Evolutionary conservation across 2,888 invertebrate genomes (phyloP).

Genomic region (Morpho helenor): DNA sequence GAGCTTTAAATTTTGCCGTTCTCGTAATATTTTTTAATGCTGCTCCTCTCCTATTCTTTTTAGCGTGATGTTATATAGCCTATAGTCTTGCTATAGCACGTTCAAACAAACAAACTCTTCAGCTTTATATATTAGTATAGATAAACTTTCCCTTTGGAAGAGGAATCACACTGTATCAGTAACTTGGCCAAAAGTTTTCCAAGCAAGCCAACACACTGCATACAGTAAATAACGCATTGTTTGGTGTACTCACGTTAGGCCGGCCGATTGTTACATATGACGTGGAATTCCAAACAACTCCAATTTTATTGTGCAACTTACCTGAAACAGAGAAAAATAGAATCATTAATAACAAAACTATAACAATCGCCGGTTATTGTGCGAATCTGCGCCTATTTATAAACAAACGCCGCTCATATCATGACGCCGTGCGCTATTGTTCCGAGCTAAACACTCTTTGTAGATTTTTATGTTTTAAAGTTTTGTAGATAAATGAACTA

Average conservation of each 20-base stretch:
- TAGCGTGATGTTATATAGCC: too few species aligned
- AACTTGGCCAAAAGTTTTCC: conserved; percentile 2
- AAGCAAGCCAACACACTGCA: conserved; percentile 14
- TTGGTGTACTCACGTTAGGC: conserved; percentile 11
- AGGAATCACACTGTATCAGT: too few species aligned
- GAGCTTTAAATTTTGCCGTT: too few species aligned
- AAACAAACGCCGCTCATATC: conserved; percentile 31
- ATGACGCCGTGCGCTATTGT: conserved; percentile 26
- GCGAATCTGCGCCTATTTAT: conserved; percentile 44
- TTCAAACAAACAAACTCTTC: too few species aligned
- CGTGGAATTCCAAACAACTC: conserved; percentile 43
- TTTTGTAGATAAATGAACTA: neutral
- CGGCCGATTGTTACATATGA: conserved; percentile 12
- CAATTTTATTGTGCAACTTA: conserved; percentile 58
- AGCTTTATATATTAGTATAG: too few species aligned
- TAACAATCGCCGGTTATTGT: conserved; percentile 44
- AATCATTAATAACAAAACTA: conserved; percentile 49
- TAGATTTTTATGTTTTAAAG: conserved; percentile 10
- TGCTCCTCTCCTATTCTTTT: too few species aligned
- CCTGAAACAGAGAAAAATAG: conserved; percentile 55
- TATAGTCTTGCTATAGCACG: too few species aligned
- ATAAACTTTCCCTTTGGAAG: too few species aligned
- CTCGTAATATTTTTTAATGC: too few species aligned
- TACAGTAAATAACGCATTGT: conserved; percentile 20
- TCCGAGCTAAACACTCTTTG: conserved; percentile 7